These are phyloP conservation scores for Natator depressus DNA, from an alignment of 2,113 vertebrate genomes.

Conservation along the genomic window DNA sequence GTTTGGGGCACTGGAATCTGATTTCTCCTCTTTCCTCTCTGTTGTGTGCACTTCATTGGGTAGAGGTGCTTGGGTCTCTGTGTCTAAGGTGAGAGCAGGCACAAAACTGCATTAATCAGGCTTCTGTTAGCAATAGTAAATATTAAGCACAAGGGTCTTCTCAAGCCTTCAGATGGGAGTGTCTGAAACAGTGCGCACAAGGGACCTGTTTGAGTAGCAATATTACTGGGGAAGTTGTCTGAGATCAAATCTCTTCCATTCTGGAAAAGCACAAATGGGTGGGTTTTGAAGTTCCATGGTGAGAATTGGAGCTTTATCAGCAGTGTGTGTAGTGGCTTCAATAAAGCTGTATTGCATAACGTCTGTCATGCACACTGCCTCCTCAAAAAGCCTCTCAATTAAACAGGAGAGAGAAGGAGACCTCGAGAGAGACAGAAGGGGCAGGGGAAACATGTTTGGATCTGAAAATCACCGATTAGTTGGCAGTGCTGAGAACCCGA, in stretches of 20 bases:
- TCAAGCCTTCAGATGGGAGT: background rate
- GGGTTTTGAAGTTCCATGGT: background rate
- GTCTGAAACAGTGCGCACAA: background rate
- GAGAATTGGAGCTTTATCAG: background rate
- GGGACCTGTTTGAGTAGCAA: background rate
- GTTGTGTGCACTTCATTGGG: background rate
- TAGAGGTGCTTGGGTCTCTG: no score
- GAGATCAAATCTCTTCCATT: background rate
- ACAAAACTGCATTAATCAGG: background rate
- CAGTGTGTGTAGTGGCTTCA: background rate
- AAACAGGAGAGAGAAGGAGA: background rate
- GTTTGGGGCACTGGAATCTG: conserved; percentile 23
- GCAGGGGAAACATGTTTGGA: background rate
- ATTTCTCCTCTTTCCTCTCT: conserved; percentile 34
- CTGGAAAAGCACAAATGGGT: background rate
- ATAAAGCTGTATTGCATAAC: rapidly evolving
- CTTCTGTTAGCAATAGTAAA: background rate
- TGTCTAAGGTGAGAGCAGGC: background rate
- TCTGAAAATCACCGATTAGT: background rate
- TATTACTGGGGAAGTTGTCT: rapidly evolving
- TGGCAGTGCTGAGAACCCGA: background rate
- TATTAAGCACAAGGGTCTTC: background rate
- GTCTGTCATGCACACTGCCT: rapidly evolving
- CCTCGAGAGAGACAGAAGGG: background rate
- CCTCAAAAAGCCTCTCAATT: background rate